phyloP scores from a whole-genome alignment of 2,888 invertebrate species.

The Euplagia quadripunctaria region DNA sequence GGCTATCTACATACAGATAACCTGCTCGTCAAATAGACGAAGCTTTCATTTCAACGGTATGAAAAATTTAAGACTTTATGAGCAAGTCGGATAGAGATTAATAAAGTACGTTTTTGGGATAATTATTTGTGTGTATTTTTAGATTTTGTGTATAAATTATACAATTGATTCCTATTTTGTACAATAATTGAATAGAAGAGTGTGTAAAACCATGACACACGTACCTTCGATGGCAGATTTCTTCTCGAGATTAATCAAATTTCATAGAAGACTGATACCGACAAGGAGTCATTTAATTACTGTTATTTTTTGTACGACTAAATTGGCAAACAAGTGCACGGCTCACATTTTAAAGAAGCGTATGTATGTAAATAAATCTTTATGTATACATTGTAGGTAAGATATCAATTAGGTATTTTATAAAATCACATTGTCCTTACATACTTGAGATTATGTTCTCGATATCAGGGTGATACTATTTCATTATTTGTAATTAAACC shows the following conservation, averaged over 20 bases:
- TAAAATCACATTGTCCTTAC: neutral
- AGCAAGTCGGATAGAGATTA: conserved; percentile 12
- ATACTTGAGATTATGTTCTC: neutral
- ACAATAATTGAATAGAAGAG: too few relatives aligned
- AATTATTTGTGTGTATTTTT: neutral
- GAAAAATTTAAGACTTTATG: conserved; percentile 29
- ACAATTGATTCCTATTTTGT: neutral
- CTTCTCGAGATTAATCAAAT: too few relatives aligned
- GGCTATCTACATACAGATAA: conserved; percentile 32
- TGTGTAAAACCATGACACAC: too few relatives aligned
- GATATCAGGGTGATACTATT: conserved; percentile 9
- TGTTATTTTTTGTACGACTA: too few relatives aligned
- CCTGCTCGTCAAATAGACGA: conserved; percentile 22
- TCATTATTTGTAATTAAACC: conserved; percentile 11
- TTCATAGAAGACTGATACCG: too few relatives aligned
- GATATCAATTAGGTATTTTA: too few relatives aligned
- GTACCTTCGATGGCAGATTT: too few relatives aligned
- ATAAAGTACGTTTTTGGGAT: neutral
- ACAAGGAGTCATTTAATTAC: too few relatives aligned
- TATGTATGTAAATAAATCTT: too few relatives aligned
- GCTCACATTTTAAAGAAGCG: neutral
- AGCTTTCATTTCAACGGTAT: conserved; percentile 31
- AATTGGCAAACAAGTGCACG: too few relatives aligned
- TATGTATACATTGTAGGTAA: too few relatives aligned
- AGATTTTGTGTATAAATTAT: neutral